A percentile compares a stretch with the other conserved stretches of the same genome.
phyloP scores from a whole-genome alignment of 2,888 invertebrate species.

The Drosophila subsilvestris region DNA sequence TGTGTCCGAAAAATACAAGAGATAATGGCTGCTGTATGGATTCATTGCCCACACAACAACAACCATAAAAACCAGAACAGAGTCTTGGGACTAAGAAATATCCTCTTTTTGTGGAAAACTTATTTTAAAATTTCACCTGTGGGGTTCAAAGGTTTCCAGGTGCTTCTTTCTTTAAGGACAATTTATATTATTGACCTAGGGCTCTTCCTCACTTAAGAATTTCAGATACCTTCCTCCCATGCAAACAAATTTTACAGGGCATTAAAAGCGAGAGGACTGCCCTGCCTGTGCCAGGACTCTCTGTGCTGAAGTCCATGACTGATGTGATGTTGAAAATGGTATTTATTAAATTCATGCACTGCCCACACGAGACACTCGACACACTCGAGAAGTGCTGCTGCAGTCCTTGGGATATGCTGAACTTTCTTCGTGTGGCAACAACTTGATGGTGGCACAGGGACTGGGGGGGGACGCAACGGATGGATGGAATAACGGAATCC shows the following conservation, averaged over 20 bases:
- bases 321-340: constrained; percentile 67
- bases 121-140: too few relatives aligned
- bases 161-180: not conserved
- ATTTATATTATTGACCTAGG: too few relatives aligned
- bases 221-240: too few relatives aligned
- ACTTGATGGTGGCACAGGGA: constrained; percentile 1
- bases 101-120: not conserved
- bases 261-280: not conserved
- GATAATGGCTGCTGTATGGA: constrained; percentile 42
- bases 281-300: not conserved
- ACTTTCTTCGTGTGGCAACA: constrained; percentile 8
- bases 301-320: constrained; percentile 32
- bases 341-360: constrained; percentile 70
- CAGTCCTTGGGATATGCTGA: not conserved
- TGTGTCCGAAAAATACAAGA: constrained; percentile 36
- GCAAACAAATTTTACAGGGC: not conserved
- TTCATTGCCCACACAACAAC: constrained; percentile 30
- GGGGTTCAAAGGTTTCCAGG: too few relatives aligned
- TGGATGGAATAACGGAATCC: constrained; percentile 37
- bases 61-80: constrained; percentile 1
- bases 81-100: not conserved
- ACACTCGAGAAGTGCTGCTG: not conserved
- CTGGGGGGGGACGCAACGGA: not conserved
- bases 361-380: constrained; percentile 55
- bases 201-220: too few relatives aligned